phyloP scores from a whole-genome alignment of 2,797 vertebrate genomes.

The Anabas testudineus region DNA sequence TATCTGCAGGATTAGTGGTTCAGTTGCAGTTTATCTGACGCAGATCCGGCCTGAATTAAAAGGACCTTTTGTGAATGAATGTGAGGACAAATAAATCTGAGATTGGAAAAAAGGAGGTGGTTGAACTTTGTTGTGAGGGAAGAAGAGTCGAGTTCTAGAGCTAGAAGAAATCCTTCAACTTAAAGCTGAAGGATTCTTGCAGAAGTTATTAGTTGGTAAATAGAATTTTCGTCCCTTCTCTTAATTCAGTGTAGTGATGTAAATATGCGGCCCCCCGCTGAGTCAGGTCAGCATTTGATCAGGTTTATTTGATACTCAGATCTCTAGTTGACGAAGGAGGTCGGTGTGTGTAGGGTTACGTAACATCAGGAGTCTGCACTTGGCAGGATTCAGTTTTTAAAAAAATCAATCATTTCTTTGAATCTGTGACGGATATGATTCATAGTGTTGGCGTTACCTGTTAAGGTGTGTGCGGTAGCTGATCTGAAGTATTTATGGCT shows the following conservation, averaged over 20 bases:
- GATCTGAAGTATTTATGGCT: neutral
- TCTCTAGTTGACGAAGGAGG: too few relatives aligned
- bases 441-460: neutral
- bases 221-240: too few relatives aligned
- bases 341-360: neutral
- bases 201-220: too few relatives aligned
- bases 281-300: too few relatives aligned
- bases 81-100: constrained; percentile 31
- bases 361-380: neutral
- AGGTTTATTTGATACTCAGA: too few relatives aligned
- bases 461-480: constrained; percentile 4
- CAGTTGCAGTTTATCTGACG: constrained; percentile 6
- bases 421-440: neutral
- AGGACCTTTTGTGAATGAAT: constrained; percentile 34
- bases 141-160: neutral
- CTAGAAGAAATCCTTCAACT: too few relatives aligned
- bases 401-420: neutral
- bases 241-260: too few relatives aligned
- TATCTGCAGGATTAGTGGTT: constrained; percentile 11
- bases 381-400: neutral
- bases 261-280: too few relatives aligned
- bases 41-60: constrained; percentile 20
- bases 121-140: neutral
- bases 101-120: constrained; percentile 23
- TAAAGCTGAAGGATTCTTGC: too few relatives aligned